Conservation (phyloP, 1,140 invertebrate species). For the Gryllus bimaculatus region DNA sequence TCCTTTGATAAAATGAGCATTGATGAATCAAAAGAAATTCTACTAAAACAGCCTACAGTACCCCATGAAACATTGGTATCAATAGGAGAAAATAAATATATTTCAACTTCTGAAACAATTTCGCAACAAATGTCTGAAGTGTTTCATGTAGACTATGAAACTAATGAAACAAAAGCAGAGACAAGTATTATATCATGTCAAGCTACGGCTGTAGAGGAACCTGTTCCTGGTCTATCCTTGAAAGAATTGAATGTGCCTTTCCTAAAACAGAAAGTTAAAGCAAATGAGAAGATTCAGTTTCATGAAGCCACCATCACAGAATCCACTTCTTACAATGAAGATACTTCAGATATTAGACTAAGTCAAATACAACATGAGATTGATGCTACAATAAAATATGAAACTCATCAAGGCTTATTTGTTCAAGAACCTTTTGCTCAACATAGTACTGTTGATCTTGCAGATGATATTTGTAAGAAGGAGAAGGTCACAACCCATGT, state of each 20-base stretch:
- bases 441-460: not conserved
- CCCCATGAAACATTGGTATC: conserved; percentile 15
- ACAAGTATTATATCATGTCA: conserved; percentile 19
- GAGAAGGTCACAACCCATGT: not conserved
- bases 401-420: conserved; percentile 10
- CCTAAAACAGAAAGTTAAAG: conserved; percentile 12
- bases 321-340: not conserved
- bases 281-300: not conserved
- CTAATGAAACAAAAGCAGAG: conserved; percentile 19
- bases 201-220: conserved; percentile 20
- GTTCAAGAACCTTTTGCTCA: conserved; percentile 6
- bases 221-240: conserved; percentile 16
- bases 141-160: conserved; percentile 19
- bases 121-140: conserved; percentile 23
- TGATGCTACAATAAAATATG: conserved; percentile 10
- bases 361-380: not conserved
- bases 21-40: too few relatives aligned
- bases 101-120: conserved; percentile 22
- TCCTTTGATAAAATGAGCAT: too few relatives aligned
- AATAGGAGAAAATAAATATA: conserved; percentile 17
- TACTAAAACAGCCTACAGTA: too few relatives aligned
- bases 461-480: not conserved
- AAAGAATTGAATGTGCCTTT: conserved; percentile 15
- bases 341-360: not conserved
- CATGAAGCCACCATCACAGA: not conserved